Evolutionary conservation across 2,888 invertebrate species (phyloP).

Genomic region (Pegoplata infirma): DNA sequence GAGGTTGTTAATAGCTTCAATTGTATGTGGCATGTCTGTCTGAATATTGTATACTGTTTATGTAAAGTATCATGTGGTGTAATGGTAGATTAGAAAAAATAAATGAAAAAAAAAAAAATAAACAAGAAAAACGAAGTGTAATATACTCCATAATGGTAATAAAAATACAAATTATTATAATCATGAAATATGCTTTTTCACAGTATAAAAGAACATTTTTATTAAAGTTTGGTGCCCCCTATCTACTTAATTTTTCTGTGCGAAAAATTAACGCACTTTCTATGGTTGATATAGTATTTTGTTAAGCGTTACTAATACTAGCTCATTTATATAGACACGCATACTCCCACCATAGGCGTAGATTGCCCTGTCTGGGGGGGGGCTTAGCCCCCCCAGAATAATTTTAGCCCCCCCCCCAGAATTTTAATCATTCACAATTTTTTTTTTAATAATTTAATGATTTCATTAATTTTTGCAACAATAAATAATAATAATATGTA

Average conservation of each 20-base stretch:
- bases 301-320: constrained; percentile 42
- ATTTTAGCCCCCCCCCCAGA: too few species aligned
- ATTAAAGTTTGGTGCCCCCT: constrained; percentile 18
- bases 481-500: too few species aligned
- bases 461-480: too few species aligned
- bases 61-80: constrained; percentile 31
- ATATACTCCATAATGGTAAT: constrained; percentile 45
- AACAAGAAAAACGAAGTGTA: constrained; percentile 15
- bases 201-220: constrained; percentile 42
- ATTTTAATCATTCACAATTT: too few species aligned
- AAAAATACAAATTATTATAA: constrained; percentile 63
- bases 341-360: neutral
- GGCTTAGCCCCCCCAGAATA: too few species aligned
- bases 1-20: too few species aligned
- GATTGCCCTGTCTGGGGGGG: neutral
- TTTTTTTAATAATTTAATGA: too few species aligned
- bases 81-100: constrained; percentile 24
- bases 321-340: constrained; percentile 32
- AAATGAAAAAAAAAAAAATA: neutral
- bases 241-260: neutral
- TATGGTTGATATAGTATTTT: constrained; percentile 2
- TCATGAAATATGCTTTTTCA: constrained; percentile 62
- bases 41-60: too few species aligned
- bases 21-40: too few species aligned
- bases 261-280: neutral